Percentiles rank a stretch among this genome's conserved stretches.
These are phyloP conservation scores for Cyprinodon brontotheroides DNA, from an alignment of 2,113 vertebrate species.

Conservation along the genomic window DNA sequence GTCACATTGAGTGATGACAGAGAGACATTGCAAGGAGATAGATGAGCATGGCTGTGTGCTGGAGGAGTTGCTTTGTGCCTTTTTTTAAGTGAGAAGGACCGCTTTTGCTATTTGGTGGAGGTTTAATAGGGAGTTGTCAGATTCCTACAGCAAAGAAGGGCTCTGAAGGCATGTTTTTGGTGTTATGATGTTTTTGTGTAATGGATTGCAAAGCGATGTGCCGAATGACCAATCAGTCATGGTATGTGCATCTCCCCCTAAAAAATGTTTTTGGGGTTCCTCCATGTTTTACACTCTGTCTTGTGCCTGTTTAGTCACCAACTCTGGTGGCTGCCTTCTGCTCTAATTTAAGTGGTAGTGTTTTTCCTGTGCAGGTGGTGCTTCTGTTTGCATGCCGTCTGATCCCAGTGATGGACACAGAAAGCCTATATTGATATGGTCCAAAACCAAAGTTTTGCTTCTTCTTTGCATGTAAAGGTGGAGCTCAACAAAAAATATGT, in stretches of 20 bases:
- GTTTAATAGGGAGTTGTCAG: conserved; percentile 31
- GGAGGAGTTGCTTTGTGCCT: conserved; percentile 7
- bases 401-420: conserved; percentile 2
- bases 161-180: conserved; percentile 55
- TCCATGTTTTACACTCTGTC: conserved; percentile 7
- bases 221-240: conserved; percentile 80
- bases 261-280: neutral
- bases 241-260: conserved; percentile 52
- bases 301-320: conserved; percentile 16
- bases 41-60: conserved; percentile 15
- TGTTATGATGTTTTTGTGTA: conserved; percentile 73
- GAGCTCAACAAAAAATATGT: neutral
- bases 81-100: neutral
- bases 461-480: neutral
- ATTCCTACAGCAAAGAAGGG: conserved; percentile 31
- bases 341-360: neutral
- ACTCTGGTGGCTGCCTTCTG: conserved; percentile 9
- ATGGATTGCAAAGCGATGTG: conserved; percentile 74
- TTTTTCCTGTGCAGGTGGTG: neutral
- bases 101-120: conserved; percentile 27
- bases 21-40: conserved; percentile 1
- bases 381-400: conserved; percentile 5
- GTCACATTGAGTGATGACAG: conserved; percentile 1
- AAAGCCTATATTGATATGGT: neutral
- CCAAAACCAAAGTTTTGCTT: neutral